Evolutionary conservation across 2,113 vertebrate genomes (phyloP), one percentile per base, ranked within the genome.

Genomic region (Scartelaos histophorus): DNA sequence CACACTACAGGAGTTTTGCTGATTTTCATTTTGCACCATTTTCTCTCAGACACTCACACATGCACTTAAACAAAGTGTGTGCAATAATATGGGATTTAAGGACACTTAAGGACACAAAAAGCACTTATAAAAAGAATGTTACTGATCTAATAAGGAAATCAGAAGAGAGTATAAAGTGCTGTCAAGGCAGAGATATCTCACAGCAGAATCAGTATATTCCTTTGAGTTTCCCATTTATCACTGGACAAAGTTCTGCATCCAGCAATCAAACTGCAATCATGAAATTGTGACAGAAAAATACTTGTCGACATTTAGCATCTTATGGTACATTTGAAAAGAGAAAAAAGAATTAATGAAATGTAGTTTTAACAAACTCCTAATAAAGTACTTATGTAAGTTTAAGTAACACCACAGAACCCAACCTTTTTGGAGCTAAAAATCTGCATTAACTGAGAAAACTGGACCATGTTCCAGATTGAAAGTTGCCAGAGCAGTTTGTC

Each of bases 1-100:
- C 19, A 71, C 21, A 53, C n/a, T 22, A 68, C 46, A 79, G 71
- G 0, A 34, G 72, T 79, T 83, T 67, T 71, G 51, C 64, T 22
- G 71, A 80, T 79, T 83, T 76, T 81, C 74, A 74, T 69, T 76
- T 71, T 90, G 75, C 78, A 67, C 73, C 70, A 74, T 83, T 76
- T 67, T 68, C 60, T 67, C 35, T 61, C 54, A 76, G 19, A 78
- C 68, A 78, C 67, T 81, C 22, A 58, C n/a, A 22, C 54, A 21
- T 75, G 64, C 61, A 53, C 66, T 82, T 83, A 83, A 29, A 45
- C 69, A 83, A 70, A 70, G 75, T 66, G 67, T 82, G 62, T 86
- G 70, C 73, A 57, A 22, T 21, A 56, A 7, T 67, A 57, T 75
- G 82, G 0, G 64, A 68, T 64, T 73, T 68, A 54, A 58, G 54